Evolutionary conservation across 2,797 vertebrate species (phyloP).

Genomic region (Vipera latastei): DNA sequence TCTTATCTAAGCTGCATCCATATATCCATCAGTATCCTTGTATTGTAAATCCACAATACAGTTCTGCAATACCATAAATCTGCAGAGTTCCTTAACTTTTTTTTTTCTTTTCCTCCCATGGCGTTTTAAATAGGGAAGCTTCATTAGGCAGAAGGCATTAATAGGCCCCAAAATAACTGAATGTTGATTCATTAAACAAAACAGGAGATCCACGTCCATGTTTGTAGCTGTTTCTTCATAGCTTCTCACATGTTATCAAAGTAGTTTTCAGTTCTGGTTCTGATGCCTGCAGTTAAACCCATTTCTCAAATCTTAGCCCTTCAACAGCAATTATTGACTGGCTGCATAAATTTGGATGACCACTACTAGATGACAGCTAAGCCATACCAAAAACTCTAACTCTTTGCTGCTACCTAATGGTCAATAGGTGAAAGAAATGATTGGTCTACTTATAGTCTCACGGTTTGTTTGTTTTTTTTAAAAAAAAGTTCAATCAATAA

Average conservation of each 20-base stretch:
- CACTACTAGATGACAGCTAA: background rate
- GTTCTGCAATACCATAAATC: background rate
- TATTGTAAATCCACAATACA: background rate
- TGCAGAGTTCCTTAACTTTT: background rate
- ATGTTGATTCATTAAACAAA: background rate
- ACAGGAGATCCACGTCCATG: background rate
- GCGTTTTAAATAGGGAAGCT: background rate
- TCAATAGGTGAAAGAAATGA: background rate
- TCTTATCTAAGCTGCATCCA: background rate
- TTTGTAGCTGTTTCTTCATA: background rate
- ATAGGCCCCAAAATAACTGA: background rate
- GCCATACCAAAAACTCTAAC: background rate
- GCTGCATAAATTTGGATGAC: background rate
- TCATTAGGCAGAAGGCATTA: background rate
- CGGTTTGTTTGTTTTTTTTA: background rate
- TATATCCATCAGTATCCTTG: background rate
- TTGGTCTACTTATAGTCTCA: too few species aligned
- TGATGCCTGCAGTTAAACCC: background rate
- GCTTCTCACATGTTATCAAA: background rate
- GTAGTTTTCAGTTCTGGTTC: background rate
- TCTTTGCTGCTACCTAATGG: background rate
- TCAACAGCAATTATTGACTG: background rate
- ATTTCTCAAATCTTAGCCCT: background rate
- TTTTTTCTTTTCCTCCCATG: background rate
- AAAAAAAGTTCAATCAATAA: background rate